phyloP scores from a whole-genome alignment of 2,888 invertebrate species.

The Nomada hirtipes region DNA sequence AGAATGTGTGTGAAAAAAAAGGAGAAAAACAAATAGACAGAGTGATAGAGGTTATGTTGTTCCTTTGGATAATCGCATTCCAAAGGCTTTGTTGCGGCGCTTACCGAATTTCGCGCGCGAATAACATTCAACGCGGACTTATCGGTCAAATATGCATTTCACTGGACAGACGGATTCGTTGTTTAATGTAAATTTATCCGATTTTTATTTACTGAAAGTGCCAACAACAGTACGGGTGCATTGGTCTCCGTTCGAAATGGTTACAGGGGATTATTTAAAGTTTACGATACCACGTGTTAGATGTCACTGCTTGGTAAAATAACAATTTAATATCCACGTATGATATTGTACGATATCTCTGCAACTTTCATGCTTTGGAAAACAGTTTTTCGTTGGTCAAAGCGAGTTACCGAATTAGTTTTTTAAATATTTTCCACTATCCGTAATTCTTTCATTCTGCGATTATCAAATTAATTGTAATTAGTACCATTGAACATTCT shows the following conservation, averaged over 20 bases:
- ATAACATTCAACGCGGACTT: constrained; percentile 23
- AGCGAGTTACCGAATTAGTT: not conserved
- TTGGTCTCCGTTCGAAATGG: constrained; percentile 31
- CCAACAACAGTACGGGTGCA: constrained; percentile 23
- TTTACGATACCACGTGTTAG: constrained; percentile 13
- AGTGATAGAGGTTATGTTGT: constrained; percentile 53
- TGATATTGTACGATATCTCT: no score
- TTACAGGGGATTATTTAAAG: not conserved
- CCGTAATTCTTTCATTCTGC: no score
- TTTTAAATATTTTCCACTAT: no score
- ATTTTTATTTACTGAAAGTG: constrained; percentile 25
- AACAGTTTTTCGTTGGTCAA: not conserved
- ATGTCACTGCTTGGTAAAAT: constrained; percentile 40
- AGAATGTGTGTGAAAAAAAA: not conserved
- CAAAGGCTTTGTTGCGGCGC: constrained; percentile 27
- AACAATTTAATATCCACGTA: constrained; percentile 4
- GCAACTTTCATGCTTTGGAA: not conserved
- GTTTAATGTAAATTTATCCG: constrained; percentile 38
- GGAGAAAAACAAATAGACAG: not conserved
- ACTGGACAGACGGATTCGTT: not conserved
- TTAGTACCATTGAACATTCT: no score
- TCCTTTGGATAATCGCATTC: not conserved
- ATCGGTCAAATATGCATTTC: not conserved
- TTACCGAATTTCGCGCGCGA: constrained; percentile 40
- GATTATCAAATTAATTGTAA: no score